These are phyloP conservation scores for Engystomops pustulosus DNA, from an alignment of 2,113 vertebrate species.

Conservation along the genomic window DNA sequence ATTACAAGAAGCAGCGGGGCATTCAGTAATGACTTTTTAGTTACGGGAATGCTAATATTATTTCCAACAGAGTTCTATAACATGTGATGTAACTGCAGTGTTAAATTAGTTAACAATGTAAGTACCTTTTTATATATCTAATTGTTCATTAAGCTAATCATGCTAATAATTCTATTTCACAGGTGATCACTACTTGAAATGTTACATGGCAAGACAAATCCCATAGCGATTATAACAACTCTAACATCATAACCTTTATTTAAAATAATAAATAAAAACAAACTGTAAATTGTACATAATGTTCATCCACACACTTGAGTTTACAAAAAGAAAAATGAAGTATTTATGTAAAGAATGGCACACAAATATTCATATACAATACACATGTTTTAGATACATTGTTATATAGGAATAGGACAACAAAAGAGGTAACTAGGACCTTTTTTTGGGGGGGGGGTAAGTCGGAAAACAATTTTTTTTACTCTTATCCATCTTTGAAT, in stretches of 20 bases:
- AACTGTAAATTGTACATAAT: background rate
- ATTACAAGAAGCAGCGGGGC: slow-evolving; percentile 74
- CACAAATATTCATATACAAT: background rate
- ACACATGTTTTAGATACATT: background rate
- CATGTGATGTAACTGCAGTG: slow-evolving; percentile 69
- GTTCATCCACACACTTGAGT: background rate
- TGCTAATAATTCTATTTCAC: slow-evolving; percentile 70
- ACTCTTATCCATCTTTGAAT: too few species aligned
- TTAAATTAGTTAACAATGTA: slow-evolving; percentile 70
- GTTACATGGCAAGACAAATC: slow-evolving; percentile 9
- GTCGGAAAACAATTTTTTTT: too few species aligned
- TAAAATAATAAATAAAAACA: slow-evolving; percentile 5
- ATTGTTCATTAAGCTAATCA: slow-evolving; percentile 71
- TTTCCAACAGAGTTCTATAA: slow-evolving; percentile 71
- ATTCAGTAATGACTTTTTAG: slow-evolving; percentile 73
- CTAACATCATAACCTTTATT: slow-evolving; percentile 1
- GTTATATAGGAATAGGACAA: background rate
- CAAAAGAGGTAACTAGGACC: background rate
- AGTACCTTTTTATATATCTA: slow-evolving; percentile 68
- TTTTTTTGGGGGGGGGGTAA: too few species aligned
- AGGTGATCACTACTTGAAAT: slow-evolving; percentile 62
- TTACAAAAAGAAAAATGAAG: background rate
- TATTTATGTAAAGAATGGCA: background rate
- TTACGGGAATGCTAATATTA: slow-evolving; percentile 69
- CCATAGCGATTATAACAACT: slow-evolving; percentile 1